Evolutionary conservation across 2,888 invertebrate species (phyloP), one percentile per base, ranked within the genome.

Genomic region (Scelioninae gen. 2): DNA sequence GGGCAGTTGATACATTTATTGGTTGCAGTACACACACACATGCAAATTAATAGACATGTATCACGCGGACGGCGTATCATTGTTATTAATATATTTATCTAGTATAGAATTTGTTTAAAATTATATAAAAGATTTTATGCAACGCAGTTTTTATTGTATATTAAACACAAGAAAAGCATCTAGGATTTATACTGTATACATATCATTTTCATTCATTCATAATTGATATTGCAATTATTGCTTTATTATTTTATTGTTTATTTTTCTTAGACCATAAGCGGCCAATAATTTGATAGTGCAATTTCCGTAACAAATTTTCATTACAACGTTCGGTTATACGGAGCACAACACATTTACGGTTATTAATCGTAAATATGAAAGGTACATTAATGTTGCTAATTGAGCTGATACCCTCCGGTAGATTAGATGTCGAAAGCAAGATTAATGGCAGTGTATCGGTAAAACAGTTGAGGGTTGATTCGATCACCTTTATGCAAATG

Each of bases 351-450:
- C 9, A 37, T 48, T 37, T 37, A 63, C 16, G 22, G 25, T 28
- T 55, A 57, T 28, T 55, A 57, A 58, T 50, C 39, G 37, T 19
- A 33, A 31, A 64, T 63, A 64, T 64, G 69, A 69, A 69, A 46
- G 52, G 39, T 69, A 55, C 60, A 69, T 70, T 70, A 70, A 70
- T 70, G 67, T 70, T 46, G 67, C 70, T 74, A 74, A 74, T 74
- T 74, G 70, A 65, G 61, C 65, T 43, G 70, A 63, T 70, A 61
- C 70, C 65, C 58, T 68, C 45, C 33, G 22, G 39, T 65, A 67
- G 69, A 74, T 74, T 74, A 74, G 74, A 70, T 70, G 61, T 55
- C 52, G 58, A 65, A 63, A 74, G 52, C 50, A 70, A 70, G 70
- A 74, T 74, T 74, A 74, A 74, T 74, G 69, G 61, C 57, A 13